phyloP scores from a whole-genome alignment of 2,888 invertebrate genomes.

The Leptodirus hochenwartii region DNA sequence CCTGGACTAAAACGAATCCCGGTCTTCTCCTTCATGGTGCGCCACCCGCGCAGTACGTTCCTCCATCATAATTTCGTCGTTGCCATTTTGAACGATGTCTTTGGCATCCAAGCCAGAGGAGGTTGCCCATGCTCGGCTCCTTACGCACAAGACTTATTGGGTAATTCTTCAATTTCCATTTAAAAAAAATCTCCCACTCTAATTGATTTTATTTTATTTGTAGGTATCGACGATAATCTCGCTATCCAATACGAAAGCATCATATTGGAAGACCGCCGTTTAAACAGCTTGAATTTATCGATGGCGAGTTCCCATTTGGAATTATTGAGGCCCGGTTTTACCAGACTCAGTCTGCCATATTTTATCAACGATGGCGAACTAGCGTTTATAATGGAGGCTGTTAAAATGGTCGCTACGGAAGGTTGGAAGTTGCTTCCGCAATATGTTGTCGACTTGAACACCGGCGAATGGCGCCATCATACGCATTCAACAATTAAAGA shows the following conservation, averaged over 20 bases:
- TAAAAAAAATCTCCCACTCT: no score
- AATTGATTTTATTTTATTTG: no score
- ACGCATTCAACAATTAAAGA: conserved; percentile 63
- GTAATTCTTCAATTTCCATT: no score
- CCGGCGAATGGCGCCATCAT: conserved; percentile 79
- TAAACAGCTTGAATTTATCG: conserved; percentile 26
- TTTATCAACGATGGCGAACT: conserved; percentile 66
- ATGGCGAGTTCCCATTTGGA: conserved; percentile 36
- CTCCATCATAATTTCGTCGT: conserved; percentile 80
- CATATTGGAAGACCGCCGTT: conserved; percentile 39
- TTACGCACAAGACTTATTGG: conserved; percentile 67
- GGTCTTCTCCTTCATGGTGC: conserved; percentile 71
- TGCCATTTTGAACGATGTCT: conserved; percentile 75
- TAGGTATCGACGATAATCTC: conserved; percentile 61
- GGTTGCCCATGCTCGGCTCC: conserved; percentile 68
- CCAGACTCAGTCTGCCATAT: conserved; percentile 67
- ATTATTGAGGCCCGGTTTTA: conserved; percentile 71
- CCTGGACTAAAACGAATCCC: conserved; percentile 52
- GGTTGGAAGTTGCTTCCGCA: conserved; percentile 81
- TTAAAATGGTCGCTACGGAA: conserved; percentile 74
- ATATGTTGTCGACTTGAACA: conserved; percentile 71
- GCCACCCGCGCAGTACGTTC: conserved; percentile 63
- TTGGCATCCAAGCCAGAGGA: conserved; percentile 73
- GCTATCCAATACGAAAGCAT: conserved; percentile 58
- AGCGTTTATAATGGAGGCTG: conserved; percentile 64